A percentile compares a stretch with the other conserved stretches of the same genome.
Evolutionary conservation across 2,113 vertebrate genomes (phyloP).

Genomic region (Taxidea taxus): DNA sequence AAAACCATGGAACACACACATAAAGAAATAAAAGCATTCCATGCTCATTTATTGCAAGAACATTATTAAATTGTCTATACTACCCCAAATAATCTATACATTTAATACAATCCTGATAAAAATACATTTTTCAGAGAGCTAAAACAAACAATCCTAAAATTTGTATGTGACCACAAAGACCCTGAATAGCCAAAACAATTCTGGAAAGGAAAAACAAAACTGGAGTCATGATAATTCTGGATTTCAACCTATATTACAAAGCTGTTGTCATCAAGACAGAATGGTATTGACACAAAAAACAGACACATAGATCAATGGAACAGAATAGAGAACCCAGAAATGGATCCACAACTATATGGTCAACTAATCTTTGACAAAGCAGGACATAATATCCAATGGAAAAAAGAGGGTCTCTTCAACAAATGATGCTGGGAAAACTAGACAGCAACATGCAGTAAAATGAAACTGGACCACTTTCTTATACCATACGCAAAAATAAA

Average conservation of each 20-base stretch:
- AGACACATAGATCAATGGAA: neutral
- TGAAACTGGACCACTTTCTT: neutral
- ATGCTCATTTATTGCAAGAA: neutral
- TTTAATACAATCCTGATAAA: neutral
- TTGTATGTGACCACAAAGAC: neutral
- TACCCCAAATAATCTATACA: neutral
- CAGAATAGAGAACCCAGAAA: neutral
- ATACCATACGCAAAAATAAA: neutral
- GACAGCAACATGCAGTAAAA: neutral
- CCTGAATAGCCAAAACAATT: neutral
- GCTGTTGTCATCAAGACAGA: neutral
- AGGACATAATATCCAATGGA: neutral
- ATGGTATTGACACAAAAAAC: neutral
- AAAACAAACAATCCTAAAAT: neutral
- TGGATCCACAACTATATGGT: neutral
- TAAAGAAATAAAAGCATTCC: neutral
- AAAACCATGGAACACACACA: neutral
- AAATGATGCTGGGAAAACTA: neutral
- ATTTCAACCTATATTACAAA: neutral
- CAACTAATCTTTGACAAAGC: neutral
- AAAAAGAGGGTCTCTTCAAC: neutral
- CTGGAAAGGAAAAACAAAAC: neutral
- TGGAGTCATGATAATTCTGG: neutral
- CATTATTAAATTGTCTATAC: neutral
- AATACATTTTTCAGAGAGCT: neutral